Evolutionary conservation across 2,888 invertebrate genomes (phyloP), one percentile per base, ranked within the genome.

Genomic region (Malacosoma neustria): DNA sequence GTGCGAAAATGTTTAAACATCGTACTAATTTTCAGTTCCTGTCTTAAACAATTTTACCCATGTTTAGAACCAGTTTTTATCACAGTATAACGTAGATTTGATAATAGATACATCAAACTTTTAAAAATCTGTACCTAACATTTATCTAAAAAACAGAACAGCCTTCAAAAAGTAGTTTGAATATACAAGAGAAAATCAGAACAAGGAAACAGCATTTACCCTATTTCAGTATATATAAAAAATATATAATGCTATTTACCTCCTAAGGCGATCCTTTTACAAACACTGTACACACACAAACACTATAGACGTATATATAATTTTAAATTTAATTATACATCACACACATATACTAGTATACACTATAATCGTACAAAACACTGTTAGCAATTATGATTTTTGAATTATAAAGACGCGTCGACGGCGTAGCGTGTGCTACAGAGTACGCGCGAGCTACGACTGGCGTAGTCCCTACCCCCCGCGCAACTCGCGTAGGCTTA

Each of bases 401-500:
- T 42, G 42, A 42, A 42, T 35, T 38, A 38, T 31, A 49, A 41
- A 49, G 38, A 35, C 45, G 39, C 40, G 35, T 36, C 47, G 42
- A 49, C 63, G 56, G 40, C 73, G 79, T 75, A 76, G 77, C 80
- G 77, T 50, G 61, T 58, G 69, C 72, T 70, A 69, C 70, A 73
- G 52, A 61, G 75, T 70, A 75, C 79, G 79, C 66, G 72, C 64
- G 61, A 51, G 64, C 69, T 72, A 67, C 69, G 72, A 84, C 82
- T 84, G 80, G 67, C 77, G 80, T 67, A 70, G 69, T 52, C 61
- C 65, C 61, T 73, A 54, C 71, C 77, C 74, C 77, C 57, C 70
- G 59, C 64, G 54, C 49, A 48, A 47, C 47, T 51, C 49, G 51
- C 56, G 58, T 55, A 49, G 45, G 51, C 61, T 44, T 51, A 55